These are phyloP conservation scores for Megaceryle maxima DNA, from an alignment of 2,113 vertebrate genomes.

Conservation along the genomic window DNA sequence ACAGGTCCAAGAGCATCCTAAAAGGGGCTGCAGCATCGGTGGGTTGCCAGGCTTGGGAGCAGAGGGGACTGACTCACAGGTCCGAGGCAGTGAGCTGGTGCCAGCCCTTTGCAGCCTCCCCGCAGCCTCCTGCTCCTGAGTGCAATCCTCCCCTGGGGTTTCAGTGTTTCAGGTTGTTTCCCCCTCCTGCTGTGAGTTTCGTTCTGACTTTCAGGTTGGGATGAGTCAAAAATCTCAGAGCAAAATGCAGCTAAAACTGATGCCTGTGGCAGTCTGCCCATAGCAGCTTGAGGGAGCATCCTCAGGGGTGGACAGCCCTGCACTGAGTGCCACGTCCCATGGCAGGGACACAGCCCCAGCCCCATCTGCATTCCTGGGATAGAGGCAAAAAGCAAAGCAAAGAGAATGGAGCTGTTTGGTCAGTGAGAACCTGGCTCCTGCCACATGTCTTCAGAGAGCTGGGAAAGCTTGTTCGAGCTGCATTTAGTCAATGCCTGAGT, in stretches of 20 bases:
- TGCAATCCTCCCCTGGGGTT: accelerated
- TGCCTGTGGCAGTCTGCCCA: neutral
- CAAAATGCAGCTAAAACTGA: neutral
- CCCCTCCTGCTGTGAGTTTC: neutral
- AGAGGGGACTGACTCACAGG: accelerated
- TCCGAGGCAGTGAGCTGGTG: accelerated
- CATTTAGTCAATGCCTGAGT: neutral
- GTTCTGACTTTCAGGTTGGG: neutral
- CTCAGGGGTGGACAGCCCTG: neutral
- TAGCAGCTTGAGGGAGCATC: neutral
- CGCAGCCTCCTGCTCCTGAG: accelerated
- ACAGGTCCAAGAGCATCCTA: neutral
- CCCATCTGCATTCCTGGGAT: accelerated
- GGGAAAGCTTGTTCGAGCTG: neutral
- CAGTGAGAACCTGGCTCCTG: neutral
- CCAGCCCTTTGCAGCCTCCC: neutral
- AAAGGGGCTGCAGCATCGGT: neutral
- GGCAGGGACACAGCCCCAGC: accelerated
- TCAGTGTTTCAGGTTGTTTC: accelerated
- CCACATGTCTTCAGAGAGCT: neutral
- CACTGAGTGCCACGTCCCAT: accelerated
- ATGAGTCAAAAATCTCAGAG: neutral
- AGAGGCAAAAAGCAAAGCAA: neutral
- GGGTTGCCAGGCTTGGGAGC: neutral
- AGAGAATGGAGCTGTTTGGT: neutral